Evolutionary conservation across 2,888 invertebrate species (phyloP).

Genomic region (Alloscopus bannaensis): DNA sequence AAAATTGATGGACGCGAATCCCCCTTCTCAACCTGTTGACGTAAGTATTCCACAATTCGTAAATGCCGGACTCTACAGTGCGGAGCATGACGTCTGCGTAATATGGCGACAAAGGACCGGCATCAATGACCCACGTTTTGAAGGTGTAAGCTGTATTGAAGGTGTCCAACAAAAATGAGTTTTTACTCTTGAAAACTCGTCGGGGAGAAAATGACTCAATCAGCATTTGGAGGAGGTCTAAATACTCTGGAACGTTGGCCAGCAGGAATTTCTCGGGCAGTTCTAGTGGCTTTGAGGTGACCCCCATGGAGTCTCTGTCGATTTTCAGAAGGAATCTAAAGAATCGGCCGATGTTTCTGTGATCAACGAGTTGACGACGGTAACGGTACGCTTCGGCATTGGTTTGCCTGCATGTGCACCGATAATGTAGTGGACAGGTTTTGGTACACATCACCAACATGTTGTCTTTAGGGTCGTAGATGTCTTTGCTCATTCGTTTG

Average conservation of each 20-base stretch:
- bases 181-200: slow-evolving; percentile 7
- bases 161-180: not conserved
- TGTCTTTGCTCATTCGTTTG: not conserved
- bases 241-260: slow-evolving; percentile 24
- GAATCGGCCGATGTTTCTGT: not conserved
- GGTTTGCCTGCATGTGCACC: not conserved
- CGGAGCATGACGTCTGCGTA: slow-evolving; percentile 1
- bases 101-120: slow-evolving; percentile 10
- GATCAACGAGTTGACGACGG: not conserved
- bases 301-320: too few relatives aligned
- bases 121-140: slow-evolving; percentile 15
- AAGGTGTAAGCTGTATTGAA: not conserved
- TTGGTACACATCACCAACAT: not conserved
- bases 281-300: too few relatives aligned
- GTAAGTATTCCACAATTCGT: slow-evolving; percentile 13
- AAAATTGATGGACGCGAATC: slow-evolving; percentile 11
- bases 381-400: not conserved
- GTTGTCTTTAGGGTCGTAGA: not conserved
- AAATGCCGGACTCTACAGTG: slow-evolving; percentile 12
- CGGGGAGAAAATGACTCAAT: not conserved
- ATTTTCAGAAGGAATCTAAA: not conserved
- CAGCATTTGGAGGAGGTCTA: slow-evolving; percentile 9
- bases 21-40: slow-evolving; percentile 13
- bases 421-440: not conserved
- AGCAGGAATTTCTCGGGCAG: not conserved